These are phyloP conservation scores for Apotomis betuletana DNA, from an alignment of 2,888 invertebrate genomes.

Conservation along the genomic window DNA sequence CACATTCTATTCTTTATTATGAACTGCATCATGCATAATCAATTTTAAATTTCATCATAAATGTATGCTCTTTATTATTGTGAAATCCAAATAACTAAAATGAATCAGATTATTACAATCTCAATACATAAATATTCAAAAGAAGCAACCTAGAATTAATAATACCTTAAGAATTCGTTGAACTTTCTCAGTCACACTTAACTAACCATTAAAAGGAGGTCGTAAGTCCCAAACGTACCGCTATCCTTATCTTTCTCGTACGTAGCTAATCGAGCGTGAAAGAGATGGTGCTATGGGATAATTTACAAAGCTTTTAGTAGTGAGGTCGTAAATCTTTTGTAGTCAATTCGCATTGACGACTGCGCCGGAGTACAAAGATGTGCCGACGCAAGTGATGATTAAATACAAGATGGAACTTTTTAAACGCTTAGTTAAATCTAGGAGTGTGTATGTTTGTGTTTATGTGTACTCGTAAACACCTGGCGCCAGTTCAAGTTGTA, in stretches of 20 bases:
- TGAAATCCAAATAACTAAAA: neutral
- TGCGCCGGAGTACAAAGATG: constrained; percentile 67
- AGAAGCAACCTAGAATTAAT: constrained; percentile 34
- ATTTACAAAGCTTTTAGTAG: constrained; percentile 70
- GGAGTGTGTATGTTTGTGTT: neutral
- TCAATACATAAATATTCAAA: constrained; percentile 25
- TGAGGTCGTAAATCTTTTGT: constrained; percentile 68
- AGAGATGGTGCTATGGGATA: constrained; percentile 56
- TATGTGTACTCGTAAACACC: neutral
- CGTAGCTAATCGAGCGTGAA: constrained; percentile 45
- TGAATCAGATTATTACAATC: constrained; percentile 19
- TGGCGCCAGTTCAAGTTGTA: constrained; percentile 5
- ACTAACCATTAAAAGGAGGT: constrained; percentile 35
- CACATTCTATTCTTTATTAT: neutral
- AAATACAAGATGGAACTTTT: constrained; percentile 35
- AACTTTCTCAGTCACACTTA: constrained; percentile 42
- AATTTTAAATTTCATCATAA: neutral
- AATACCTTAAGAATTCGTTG: constrained; percentile 41
- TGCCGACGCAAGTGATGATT: constrained; percentile 46
- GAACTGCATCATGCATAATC: neutral
- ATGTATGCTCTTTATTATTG: neutral
- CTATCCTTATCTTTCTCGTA: constrained; percentile 46
- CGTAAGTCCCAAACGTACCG: constrained; percentile 27
- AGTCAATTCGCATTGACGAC: constrained; percentile 63
- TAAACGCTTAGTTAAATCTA: constrained; percentile 13